Base-by-base conservation (phyloP, 2,797 vertebrate species). In the Steatocranus sp. region DNA sequence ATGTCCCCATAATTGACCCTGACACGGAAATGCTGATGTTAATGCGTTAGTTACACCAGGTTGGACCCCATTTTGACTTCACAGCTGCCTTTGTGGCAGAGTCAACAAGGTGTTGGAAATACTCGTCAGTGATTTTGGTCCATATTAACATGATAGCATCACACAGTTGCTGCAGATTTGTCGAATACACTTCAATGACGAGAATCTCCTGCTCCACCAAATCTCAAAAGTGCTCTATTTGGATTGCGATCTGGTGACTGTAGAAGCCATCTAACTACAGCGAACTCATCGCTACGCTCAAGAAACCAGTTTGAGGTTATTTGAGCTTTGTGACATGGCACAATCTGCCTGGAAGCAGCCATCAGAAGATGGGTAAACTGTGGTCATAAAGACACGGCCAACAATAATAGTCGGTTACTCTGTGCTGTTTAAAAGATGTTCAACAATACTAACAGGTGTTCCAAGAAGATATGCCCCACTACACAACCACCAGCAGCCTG, bases 111-210 rank as follows among this genome's bases (percentile, higher is more conserved):
- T 61, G 56, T 36, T 36, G 56, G 32, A 12, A 61, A 61, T 0
- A 61, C 56, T 10, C 0, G 2, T 61, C 56, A 61, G 56, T 34
- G 56, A 34, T 61, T 61, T 34, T 61, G 30, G 56, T 34, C 18
- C 56, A 8, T 34, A 36, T 36, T 20, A 61, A 61, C 32, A 61
- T 20, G 11, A 61, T 0, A 12, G 56, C 10, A 61, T 34, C 56
- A 36, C 3, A 61, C 58, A 61, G 56, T n/a, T 3, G 32, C 18
- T 61, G 18, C 56, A 61, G 58, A 61, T 61, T 61, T 61, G 1
- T 61, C 11, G 1, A 36, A 5, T 36, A 20, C 32, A 20, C 32
- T 61, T 61, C 18, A 61, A 61, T 61, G 58, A 36, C 0, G 0
- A 61, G 30, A 61, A 34, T 61, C 56, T 61, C 30, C 18, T n/a